Evolutionary conservation across 1,140 invertebrate genomes (phyloP).

Genomic region (Drosophila arizonae): DNA sequence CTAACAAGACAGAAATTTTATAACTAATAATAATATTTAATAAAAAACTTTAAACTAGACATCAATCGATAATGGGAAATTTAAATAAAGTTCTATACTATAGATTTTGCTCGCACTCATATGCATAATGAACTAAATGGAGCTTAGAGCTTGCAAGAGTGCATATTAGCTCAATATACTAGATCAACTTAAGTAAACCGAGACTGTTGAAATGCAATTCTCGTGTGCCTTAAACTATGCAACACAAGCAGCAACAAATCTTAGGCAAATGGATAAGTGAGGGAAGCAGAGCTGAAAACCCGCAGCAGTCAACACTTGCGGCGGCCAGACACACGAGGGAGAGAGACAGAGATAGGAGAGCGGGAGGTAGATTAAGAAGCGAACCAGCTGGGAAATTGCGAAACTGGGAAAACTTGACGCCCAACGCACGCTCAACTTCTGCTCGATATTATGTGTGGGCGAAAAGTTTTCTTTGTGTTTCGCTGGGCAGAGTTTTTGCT

Average conservation of each 20-base stretch:
- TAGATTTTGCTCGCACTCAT: too few relatives aligned
- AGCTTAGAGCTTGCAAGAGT: too few relatives aligned
- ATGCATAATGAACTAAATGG: too few relatives aligned
- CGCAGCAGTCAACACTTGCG: conserved; percentile 63
- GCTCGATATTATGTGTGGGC: background rate
- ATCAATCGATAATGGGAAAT: background rate
- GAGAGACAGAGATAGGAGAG: background rate
- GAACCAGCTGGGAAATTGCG: conserved; percentile 42
- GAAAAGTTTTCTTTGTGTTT: conserved; percentile 40
- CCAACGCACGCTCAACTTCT: background rate
- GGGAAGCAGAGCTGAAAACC: conserved; percentile 9
- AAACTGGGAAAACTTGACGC: conserved; percentile 25
- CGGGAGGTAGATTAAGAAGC: background rate
- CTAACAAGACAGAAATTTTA: too few relatives aligned
- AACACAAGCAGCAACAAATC: conserved; percentile 14
- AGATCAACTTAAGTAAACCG: background rate
- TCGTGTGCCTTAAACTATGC: conserved; percentile 16
- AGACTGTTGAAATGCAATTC: conserved; percentile 17
- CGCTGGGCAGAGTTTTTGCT: conserved; percentile 23
- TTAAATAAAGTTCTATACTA: too few relatives aligned
- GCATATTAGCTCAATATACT: too few relatives aligned
- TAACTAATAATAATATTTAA: too few relatives aligned
- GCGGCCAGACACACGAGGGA: conserved; percentile 42
- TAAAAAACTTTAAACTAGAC: too few relatives aligned
- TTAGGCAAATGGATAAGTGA: background rate